A percentile compares a stretch with the other conserved stretches of the same genome.
Evolutionary conservation across 2,888 invertebrate species (phyloP).

Genomic region (Gasteruption jaculator): DNA sequence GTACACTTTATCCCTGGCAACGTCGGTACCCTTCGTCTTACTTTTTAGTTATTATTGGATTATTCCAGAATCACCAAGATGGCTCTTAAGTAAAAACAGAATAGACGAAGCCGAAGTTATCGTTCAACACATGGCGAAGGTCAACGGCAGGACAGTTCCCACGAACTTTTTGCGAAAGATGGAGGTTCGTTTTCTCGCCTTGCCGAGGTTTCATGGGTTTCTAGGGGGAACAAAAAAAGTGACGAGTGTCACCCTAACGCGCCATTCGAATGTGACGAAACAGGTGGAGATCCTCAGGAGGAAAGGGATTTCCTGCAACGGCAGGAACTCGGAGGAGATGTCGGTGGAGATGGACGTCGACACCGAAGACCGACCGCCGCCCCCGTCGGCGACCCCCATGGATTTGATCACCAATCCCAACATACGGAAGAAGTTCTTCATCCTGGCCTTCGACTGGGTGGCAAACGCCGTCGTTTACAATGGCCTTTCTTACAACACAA

Average conservation of each 20-base stretch:
- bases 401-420: constrained; percentile 64
- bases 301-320: constrained; percentile 45
- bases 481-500: constrained; percentile 63
- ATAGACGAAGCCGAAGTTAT: constrained; percentile 65
- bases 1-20: constrained; percentile 60
- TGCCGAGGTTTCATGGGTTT: too few relatives aligned
- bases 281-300: constrained; percentile 45
- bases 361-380: constrained; percentile 39
- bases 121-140: constrained; percentile 59
- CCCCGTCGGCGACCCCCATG: constrained; percentile 57
- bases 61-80: constrained; percentile 67
- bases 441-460: constrained; percentile 65
- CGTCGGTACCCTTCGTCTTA: constrained; percentile 60
- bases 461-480: constrained; percentile 67
- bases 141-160: constrained; percentile 58
- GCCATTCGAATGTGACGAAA: constrained; percentile 7
- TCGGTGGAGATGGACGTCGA: constrained; percentile 28
- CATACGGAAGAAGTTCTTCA: constrained; percentile 63
- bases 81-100: constrained; percentile 64
- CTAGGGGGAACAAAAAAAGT: too few relatives aligned
- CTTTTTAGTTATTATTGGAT: constrained; percentile 64
- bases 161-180: constrained; percentile 60
- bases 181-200: too few relatives aligned
- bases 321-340: constrained; percentile 38
- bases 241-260: too few relatives aligned